A percentile compares a stretch with the other conserved stretches of the same genome.
Conservation (phyloP, 2,888 invertebrate species). For the Eudasyphora cyanicolor region DNA sequence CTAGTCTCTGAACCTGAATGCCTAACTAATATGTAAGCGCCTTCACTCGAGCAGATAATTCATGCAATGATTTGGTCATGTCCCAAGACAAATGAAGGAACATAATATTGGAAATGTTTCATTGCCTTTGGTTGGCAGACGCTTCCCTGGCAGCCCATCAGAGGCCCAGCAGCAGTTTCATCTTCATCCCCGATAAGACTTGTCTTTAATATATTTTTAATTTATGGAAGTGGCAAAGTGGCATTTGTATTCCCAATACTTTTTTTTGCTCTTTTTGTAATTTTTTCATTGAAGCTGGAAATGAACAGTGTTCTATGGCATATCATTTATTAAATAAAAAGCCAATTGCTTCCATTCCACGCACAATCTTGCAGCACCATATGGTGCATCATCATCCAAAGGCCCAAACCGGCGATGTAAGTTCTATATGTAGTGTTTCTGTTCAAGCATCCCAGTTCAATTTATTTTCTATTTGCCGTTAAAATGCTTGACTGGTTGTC, state of each 20-base stretch:
- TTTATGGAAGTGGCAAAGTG: not conserved
- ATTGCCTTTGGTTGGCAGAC: too few species aligned
- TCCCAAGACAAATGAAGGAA: not conserved
- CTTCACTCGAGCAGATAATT: not conserved
- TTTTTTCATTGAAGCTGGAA: not conserved
- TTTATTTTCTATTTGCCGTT: conserved; percentile 8
- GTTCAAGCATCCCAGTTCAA: conserved; percentile 15
- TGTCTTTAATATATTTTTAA: not conserved
- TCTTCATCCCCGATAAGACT: not conserved
- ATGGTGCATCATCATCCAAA: too few species aligned
- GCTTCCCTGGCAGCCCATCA: too few species aligned
- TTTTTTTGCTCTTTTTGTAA: not conserved
- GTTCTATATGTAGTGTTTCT: not conserved
- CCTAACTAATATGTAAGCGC: not conserved
- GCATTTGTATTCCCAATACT: not conserved
- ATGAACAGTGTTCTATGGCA: not conserved
- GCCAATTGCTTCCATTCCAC: not conserved
- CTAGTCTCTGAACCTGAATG: not conserved
- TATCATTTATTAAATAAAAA: conserved; percentile 14
- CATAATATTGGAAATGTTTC: not conserved
- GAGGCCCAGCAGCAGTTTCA: too few species aligned
- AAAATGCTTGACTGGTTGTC: not conserved
- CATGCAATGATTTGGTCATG: not conserved
- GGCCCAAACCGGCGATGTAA: not conserved
- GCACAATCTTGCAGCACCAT: conserved; percentile 14